These are phyloP conservation scores for Scaptodrosophila lebanonensis DNA, from an alignment of 1,140 invertebrate species.

Conservation along the genomic window DNA sequence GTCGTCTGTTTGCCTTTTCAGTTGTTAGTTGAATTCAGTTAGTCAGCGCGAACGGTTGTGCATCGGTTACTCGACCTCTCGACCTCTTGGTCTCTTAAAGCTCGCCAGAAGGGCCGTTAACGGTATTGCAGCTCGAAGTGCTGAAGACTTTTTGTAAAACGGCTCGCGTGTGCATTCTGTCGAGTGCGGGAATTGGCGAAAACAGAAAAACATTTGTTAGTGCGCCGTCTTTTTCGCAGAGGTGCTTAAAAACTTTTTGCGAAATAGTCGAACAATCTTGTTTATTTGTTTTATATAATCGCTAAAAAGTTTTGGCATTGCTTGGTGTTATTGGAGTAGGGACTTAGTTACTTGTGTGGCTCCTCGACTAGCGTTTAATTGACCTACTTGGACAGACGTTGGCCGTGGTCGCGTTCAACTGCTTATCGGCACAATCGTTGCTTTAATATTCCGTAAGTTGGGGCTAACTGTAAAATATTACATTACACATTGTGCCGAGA, in stretches of 20 bases:
- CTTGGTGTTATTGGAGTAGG: constrained; percentile 17
- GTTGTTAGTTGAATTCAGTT: constrained; percentile 63
- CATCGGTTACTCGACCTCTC: no score
- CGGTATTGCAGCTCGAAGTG: no score
- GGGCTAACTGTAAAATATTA: constrained; percentile 64
- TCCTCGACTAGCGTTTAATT: constrained; percentile 60
- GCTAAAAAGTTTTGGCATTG: constrained; percentile 17
- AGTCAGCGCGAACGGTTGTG: constrained; percentile 59
- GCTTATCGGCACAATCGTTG: constrained; percentile 38
- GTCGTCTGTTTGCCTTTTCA: constrained; percentile 31
- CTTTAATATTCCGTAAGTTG: constrained; percentile 39
- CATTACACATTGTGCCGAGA: constrained; percentile 60
- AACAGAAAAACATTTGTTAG: constrained; percentile 47
- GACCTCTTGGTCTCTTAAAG: not conserved
- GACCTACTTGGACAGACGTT: constrained; percentile 65
- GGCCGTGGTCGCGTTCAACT: not conserved
- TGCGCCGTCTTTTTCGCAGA: constrained; percentile 48
- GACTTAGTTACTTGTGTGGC: constrained; percentile 5
- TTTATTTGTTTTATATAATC: constrained; percentile 27
- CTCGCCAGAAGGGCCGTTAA: no score
- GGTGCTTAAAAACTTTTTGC: constrained; percentile 38
- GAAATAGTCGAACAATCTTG: no score
- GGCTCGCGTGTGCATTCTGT: no score
- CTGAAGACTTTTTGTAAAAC: no score
- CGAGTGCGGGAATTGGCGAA: constrained; percentile 5